A percentile compares a stretch with the other conserved stretches of the same genome.
Evolutionary conservation across 2,797 vertebrate genomes (phyloP).

Genomic region (Yasuhikotakia modesta): DNA sequence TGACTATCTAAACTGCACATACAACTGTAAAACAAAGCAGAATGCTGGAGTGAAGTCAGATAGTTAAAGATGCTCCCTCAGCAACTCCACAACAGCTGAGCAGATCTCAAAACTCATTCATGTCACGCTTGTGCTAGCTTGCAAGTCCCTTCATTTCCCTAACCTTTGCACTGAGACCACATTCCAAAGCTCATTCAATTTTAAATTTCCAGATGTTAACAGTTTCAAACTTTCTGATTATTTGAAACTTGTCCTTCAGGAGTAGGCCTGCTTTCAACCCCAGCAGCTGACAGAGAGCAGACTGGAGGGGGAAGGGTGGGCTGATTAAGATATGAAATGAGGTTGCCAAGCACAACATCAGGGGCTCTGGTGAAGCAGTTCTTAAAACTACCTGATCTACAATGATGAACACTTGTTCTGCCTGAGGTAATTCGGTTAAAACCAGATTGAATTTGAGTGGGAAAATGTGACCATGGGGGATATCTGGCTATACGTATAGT

Average conservation of each 20-base stretch:
- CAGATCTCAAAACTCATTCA: not conserved
- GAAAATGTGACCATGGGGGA: not conserved
- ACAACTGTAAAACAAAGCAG: not conserved
- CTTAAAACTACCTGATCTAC: constrained; percentile 33
- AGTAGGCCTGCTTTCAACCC: constrained; percentile 28
- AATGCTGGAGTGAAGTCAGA: not conserved
- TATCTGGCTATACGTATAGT: too few species aligned
- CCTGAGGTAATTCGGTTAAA: constrained; percentile 23
- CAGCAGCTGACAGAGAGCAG: constrained; percentile 7
- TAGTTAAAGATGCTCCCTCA: not conserved
- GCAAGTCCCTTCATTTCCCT: constrained; percentile 36
- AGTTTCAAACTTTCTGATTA: constrained; percentile 46
- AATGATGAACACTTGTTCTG: constrained; percentile 13
- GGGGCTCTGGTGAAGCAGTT: constrained; percentile 25
- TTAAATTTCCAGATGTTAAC: constrained; percentile 50
- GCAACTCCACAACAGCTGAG: not conserved
- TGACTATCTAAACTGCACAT: too few species aligned
- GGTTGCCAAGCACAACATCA: constrained; percentile 51
- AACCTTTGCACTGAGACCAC: constrained; percentile 9
- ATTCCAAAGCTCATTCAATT: constrained; percentile 46
- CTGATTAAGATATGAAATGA: constrained; percentile 31
- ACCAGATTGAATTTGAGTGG: constrained; percentile 39
- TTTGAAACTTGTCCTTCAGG: constrained; percentile 32
- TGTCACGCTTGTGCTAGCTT: constrained; percentile 10
- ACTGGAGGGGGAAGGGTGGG: not conserved